Percentiles rank a stretch among this genome's conserved stretches.
Evolutionary conservation across 1,140 invertebrate genomes (phyloP).

Genomic region (Ephestia elutella): DNA sequence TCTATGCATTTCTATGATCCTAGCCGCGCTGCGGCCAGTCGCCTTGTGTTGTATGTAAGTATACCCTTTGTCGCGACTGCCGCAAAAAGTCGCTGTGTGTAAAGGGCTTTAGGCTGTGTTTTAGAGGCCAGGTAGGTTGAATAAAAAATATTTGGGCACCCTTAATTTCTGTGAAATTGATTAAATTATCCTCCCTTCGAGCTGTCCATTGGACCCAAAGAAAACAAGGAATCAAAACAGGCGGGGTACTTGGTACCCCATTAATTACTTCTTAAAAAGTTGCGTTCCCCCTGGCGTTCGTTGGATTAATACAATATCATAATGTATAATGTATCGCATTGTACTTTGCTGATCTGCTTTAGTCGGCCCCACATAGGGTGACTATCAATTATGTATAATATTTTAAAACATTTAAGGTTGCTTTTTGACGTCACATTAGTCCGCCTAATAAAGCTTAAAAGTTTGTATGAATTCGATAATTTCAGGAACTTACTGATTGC

Average conservation of each 20-base stretch:
- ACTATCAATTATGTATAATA: not conserved
- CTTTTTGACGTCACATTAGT: too few species aligned
- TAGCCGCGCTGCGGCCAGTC: too few species aligned
- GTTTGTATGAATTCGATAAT: too few species aligned
- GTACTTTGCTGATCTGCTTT: constrained; percentile 5
- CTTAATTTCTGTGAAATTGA: constrained; percentile 25
- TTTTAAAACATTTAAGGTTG: too few species aligned
- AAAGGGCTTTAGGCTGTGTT: too few species aligned
- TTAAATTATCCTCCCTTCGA: constrained; percentile 20
- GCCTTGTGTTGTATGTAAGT: too few species aligned
- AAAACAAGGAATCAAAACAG: constrained; percentile 44
- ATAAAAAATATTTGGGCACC: constrained; percentile 20
- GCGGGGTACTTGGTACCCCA: constrained; percentile 31
- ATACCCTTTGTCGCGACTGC: too few species aligned
- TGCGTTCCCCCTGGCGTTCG: not conserved
- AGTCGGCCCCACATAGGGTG: not conserved
- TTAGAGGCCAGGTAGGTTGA: not conserved
- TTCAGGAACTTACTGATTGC: too few species aligned
- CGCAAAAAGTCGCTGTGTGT: too few species aligned
- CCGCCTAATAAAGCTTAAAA: too few species aligned
- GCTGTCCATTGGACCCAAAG: constrained; percentile 22
- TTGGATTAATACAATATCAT: constrained; percentile 9
- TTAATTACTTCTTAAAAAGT: constrained; percentile 41
- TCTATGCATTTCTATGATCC: too few species aligned
- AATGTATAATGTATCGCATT: constrained; percentile 4